Base-by-base conservation (phyloP, 1,140 invertebrate species). In the Eriocheir sinensis region DNA sequence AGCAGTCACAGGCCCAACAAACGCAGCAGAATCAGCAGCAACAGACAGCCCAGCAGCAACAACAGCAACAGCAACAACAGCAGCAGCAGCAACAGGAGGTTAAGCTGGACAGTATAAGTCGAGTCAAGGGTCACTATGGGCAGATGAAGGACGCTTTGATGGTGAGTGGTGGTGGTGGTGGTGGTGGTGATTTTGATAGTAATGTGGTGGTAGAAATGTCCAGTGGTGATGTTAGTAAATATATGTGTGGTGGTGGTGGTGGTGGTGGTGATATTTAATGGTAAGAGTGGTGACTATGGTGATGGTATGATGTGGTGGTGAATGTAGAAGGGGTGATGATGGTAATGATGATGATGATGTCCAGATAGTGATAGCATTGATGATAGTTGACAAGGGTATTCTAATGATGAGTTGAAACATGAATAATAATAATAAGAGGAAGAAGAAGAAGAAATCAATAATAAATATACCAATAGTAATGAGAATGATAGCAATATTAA, bases 141-240 rank as follows among this genome's bases (percentile, higher is more conserved):
- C 92, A 93, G 81, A 60, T 93, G 83, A 93, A 93, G 27, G 92
- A 93, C 32, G 81, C 92, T 12, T 81, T 93, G 17, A 93, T 93
- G 92, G 92, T 93, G 38, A 86, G 92, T 0, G 32, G 17, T 0
- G 3, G 44, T 8, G 12, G 83, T 34, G 80, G 8, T 27, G 4
- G 6, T 4, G 27, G 27, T 83, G 6, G 6, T 83, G 27, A 6
- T 27, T 30, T 6, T 83, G 34, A 48, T 48, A 48, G 4, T 48
- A 4, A 48, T n/a, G 53, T 15, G 60, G 27, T 72, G 60, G n/a
- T n/a, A 72, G 60, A 72, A n/a, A n/a, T 72, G 34, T 32, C 30
- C 40, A 21, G 15, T 86, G 83, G 15, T 86, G 32, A 17, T 83
- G 81, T 12, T 72, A n/a, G 60, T 72, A 72, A 1, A 32, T 6